Conservation (phyloP, 2,888 invertebrate genomes). For the Lasioglossum oenotherae region DNA sequence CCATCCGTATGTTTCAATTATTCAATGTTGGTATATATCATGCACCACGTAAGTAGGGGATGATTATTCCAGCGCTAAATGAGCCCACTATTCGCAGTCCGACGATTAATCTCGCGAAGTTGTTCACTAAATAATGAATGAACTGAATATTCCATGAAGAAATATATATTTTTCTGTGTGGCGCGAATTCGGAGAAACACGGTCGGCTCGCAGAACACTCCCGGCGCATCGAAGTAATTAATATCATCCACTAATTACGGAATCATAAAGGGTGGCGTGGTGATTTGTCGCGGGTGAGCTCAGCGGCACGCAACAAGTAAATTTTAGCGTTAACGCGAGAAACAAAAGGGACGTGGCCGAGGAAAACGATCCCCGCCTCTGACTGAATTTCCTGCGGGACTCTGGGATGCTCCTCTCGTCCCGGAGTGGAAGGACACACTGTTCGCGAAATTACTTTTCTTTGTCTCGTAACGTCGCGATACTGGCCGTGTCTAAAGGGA, state of each 20-base stretch:
- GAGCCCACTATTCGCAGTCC: neutral
- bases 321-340: conserved; percentile 20
- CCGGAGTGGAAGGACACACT: conserved; percentile 31
- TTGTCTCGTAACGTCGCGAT: conserved; percentile 42
- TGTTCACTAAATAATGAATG: neutral
- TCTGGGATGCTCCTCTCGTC: conserved; percentile 10
- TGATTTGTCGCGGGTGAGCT: conserved; percentile 36
- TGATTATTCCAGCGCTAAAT: neutral
- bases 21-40: neutral
- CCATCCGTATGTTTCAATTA: neutral
- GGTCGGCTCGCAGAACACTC: neutral
- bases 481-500: conserved; percentile 17
- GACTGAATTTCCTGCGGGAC: conserved; percentile 49
- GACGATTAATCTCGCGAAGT: neutral
- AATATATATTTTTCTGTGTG: neutral
- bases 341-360: conserved; percentile 17
- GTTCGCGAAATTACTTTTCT: conserved; percentile 56
- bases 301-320: conserved; percentile 49
- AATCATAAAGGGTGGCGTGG: neutral
- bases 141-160: neutral
- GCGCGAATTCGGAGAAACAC: neutral
- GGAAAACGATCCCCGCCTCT: conserved; percentile 23
- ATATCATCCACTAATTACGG: conserved; percentile 12
- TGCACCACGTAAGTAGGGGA: neutral
- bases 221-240: conserved; percentile 3